A percentile compares a stretch with the other conserved stretches of the same genome.
phyloP scores from a whole-genome alignment of 2,113 vertebrate genomes.

The Lipophrys pholis region DNA sequence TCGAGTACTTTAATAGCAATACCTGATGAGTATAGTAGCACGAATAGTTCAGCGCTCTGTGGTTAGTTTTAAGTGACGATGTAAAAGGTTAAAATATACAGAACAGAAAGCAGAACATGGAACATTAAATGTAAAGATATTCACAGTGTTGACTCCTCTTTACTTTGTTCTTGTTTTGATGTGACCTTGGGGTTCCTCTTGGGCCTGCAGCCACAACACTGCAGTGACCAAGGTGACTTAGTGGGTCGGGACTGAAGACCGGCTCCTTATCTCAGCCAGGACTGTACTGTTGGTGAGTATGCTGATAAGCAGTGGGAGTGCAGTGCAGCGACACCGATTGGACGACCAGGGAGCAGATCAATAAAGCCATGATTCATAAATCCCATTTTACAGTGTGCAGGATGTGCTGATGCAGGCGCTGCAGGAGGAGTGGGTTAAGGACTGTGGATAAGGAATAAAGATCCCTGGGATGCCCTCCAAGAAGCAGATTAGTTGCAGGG shows the following conservation, averaged over 20 bases:
- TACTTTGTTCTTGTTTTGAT: too few relatives aligned
- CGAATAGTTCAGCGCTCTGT: too few relatives aligned
- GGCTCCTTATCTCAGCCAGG: background rate
- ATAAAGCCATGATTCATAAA: slow-evolving; percentile 64
- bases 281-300: background rate
- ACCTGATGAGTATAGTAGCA: too few relatives aligned
- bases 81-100: too few relatives aligned
- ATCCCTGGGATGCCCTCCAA: slow-evolving; percentile 42
- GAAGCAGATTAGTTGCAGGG: slow-evolving; percentile 24
- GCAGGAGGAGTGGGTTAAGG: slow-evolving; percentile 33
- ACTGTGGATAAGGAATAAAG: slow-evolving; percentile 32
- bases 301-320: background rate
- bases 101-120: too few relatives aligned
- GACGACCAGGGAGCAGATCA: slow-evolving; percentile 40
- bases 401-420: slow-evolving; percentile 61
- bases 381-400: slow-evolving; percentile 32
- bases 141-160: too few relatives aligned
- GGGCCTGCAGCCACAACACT: background rate
- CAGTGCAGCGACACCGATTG: slow-evolving; percentile 4
- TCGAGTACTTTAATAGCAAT: too few relatives aligned
- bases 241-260: background rate
- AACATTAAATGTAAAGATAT: too few relatives aligned
- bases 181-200: too few relatives aligned
- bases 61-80: too few relatives aligned
- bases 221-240: slow-evolving; percentile 11